These are phyloP conservation scores for Aspidiotus destructor DNA, from an alignment of 2,888 invertebrate species.

Conservation along the genomic window DNA sequence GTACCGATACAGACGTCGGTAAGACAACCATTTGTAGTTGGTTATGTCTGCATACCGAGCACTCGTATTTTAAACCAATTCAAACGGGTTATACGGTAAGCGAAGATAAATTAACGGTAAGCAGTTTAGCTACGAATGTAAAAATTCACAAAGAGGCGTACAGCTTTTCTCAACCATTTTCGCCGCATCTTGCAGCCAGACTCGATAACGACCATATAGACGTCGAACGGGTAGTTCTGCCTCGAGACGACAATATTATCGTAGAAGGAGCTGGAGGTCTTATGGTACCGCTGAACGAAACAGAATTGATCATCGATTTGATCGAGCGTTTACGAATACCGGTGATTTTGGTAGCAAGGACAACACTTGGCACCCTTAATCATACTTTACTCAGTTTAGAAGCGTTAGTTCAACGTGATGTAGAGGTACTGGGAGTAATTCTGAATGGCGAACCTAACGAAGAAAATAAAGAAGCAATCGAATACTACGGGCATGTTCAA, in stretches of 20 bases:
- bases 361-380: slow-evolving; percentile 27
- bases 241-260: slow-evolving; percentile 17
- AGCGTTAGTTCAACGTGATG: slow-evolving; percentile 12
- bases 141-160: slow-evolving; percentile 15
- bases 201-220: slow-evolving; percentile 20
- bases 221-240: slow-evolving; percentile 18
- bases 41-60: slow-evolving; percentile 27
- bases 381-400: slow-evolving; percentile 30
- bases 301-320: slow-evolving; percentile 25
- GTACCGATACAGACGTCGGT: slow-evolving; percentile 31
- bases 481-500: slow-evolving; percentile 20
- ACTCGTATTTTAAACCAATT: slow-evolving; percentile 32
- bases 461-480: slow-evolving; percentile 28
- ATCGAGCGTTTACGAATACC: slow-evolving; percentile 20
- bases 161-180: slow-evolving; percentile 14
- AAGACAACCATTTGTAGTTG: slow-evolving; percentile 30
- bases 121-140: slow-evolving; percentile 3
- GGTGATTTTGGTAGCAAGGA: slow-evolving; percentile 23
- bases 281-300: slow-evolving; percentile 27
- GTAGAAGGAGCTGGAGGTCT: slow-evolving; percentile 32
- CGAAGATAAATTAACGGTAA: slow-evolving; percentile 11
- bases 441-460: slow-evolving; percentile 27
- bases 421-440: slow-evolving; percentile 28
- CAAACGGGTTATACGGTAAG: slow-evolving; percentile 18
- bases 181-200: slow-evolving; percentile 27